Evolutionary conservation across 2,888 invertebrate genomes (phyloP).

Genomic region (Leucania comma): DNA sequence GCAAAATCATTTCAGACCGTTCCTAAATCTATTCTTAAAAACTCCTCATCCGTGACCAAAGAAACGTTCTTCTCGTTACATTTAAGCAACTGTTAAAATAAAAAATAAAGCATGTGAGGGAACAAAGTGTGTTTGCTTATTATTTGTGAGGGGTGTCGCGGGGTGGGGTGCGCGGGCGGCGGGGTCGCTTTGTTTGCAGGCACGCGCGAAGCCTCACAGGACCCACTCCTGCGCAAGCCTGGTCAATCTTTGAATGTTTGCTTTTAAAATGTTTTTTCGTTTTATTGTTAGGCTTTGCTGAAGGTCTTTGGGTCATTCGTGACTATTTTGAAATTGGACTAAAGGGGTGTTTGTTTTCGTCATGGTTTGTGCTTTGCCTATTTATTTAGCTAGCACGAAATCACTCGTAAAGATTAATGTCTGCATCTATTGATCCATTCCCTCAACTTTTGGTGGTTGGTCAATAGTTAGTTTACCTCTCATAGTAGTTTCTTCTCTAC

Average conservation of each 20-base stretch:
- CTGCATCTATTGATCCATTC: not conserved
- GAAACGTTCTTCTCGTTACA: slow-evolving; percentile 70
- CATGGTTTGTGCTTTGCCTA: slow-evolving; percentile 19
- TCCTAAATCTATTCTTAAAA: slow-evolving; percentile 43
- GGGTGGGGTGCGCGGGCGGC: slow-evolving; percentile 58
- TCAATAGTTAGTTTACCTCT: not conserved
- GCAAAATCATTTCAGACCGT: slow-evolving; percentile 34
- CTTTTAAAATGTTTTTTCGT: slow-evolving; percentile 63
- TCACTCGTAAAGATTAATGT: slow-evolving; percentile 13
- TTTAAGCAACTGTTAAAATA: slow-evolving; percentile 75
- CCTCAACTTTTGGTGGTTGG: not conserved
- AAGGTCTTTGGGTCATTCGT: slow-evolving; percentile 60
- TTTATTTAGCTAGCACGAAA: slow-evolving; percentile 6
- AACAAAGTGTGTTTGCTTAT: slow-evolving; percentile 83
- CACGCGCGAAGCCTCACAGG: slow-evolving; percentile 78
- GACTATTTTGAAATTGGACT: slow-evolving; percentile 57
- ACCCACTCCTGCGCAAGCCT: slow-evolving; percentile 70
- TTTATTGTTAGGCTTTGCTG: slow-evolving; percentile 53
- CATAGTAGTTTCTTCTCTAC: not conserved
- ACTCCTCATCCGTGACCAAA: slow-evolving; percentile 57
- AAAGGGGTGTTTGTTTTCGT: slow-evolving; percentile 25
- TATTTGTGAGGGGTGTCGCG: slow-evolving; percentile 72
- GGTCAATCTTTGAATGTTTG: slow-evolving; percentile 74
- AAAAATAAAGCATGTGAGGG: slow-evolving; percentile 72
- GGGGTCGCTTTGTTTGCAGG: slow-evolving; percentile 81